Base-by-base conservation (phyloP, 1,140 invertebrate species). In the Agrypnia vestita region DNA sequence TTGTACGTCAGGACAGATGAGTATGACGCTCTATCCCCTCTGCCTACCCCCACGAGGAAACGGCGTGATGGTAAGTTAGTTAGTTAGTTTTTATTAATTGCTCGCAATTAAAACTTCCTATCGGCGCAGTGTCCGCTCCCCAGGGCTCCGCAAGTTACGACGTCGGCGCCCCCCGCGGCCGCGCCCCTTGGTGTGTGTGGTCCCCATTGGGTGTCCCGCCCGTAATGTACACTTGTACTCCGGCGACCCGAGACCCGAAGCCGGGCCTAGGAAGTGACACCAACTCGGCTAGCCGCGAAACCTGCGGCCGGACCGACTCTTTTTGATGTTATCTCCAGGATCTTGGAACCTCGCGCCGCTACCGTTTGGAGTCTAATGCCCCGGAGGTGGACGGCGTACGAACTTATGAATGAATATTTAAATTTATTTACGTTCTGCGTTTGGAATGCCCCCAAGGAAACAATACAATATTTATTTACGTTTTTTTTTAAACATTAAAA, bases 161-260 rank as follows among this genome's bases (percentile, higher is more conserved):
- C 56, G 47, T 51, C 59, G 71, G 47, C 80, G 76, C 76, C 80
- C 80, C 80, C 53, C 79, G 56, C 49, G 64, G 69, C 69, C 69
- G 67, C 67, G 67, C 67, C 76, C 75, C 76, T 71, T 62, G 46
- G 49, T 61, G 80, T 76, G 80, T 78, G 80, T 81, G 80, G 76
- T 78, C 76, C 71, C 80, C 76, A 67, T 35, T 73, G 47, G 69
- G 51, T 51, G 47, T 51, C 49, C 69, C 69, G 21, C 1, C 25
- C 9, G 47, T 35, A 71, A 71, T 71, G 43, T 71, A 71, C 46
- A 15, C 19, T 25, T 25, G 19, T 56, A 13, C 21, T 69, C 44
- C 53, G 51, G 12, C 55, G 4, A 49, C 47, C 49, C 49, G 9
- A 11, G 15, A 61, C 21, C 11, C 49, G 11, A 51, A 51, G 49